Evolutionary conservation across 2,888 invertebrate species (phyloP), one percentile per base, ranked within the genome.

Genomic region (Carterocephalus palaemon): DNA sequence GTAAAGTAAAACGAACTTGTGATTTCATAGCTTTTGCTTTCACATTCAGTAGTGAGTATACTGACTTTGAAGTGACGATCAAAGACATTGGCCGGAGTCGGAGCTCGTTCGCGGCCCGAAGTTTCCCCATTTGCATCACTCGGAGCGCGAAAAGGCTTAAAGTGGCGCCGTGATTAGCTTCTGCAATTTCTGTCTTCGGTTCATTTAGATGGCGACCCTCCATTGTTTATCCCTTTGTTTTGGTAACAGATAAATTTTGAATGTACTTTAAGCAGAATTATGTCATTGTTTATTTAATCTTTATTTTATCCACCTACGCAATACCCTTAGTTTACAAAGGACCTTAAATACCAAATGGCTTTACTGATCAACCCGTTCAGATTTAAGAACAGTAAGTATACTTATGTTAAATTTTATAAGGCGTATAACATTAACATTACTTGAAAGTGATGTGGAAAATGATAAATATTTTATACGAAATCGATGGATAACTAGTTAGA

Each of bases 71-170:
- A 81, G 77, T 73, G 73, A 69, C 72, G 73, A 75, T 80, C 75
- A 75, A 80, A 79, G 76, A 78, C 72, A 70, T 67, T 65, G 70
- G 72, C 73, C 70, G 68, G 64, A 75, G 71, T 70, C 68, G 67
- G 67, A 69, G 67, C 66, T 66, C 69, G 71, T 79, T 77, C 73
- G 73, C 67, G 70, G 73, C 72, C 70, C 63, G 65, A 59, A 82
- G 73, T 81, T 80, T 77, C 64, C 74, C 80, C 76, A 77, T 84
- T 81, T 80, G 75, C 77, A 81, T 82, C 69, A 76, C 74, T 78
- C 71, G 72, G 66, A 74, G 68, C 70, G 67, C 64, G 65, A 67
- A 71, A 77, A 75, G 73, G 76, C 75, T 73, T 71, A 63, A 65
- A 73, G 70, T 66, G 65, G 61, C 59, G 59, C 61, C 68, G 73